These are phyloP conservation scores for Gasterosteus aculeatus DNA, from an alignment of 2,113 vertebrate species.

Conservation along the genomic window DNA sequence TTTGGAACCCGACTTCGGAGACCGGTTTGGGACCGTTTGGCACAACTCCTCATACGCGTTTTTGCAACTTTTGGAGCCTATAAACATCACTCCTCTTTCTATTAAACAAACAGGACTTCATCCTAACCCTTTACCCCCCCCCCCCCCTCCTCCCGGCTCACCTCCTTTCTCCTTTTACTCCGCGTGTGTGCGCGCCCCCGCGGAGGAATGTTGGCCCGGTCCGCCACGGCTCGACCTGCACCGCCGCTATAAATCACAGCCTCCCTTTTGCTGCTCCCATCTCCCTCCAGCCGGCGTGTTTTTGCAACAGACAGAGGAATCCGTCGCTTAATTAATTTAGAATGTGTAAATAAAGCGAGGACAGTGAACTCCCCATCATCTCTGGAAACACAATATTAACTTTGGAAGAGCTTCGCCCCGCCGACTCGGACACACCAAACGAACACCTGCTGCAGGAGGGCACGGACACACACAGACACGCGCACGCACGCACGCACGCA, in stretches of 20 bases:
- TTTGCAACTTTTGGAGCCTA: not conserved
- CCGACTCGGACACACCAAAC: conserved; percentile 66
- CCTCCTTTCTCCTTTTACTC: not conserved
- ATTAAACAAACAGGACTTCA: conserved; percentile 2
- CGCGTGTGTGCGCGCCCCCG: conserved; percentile 36
- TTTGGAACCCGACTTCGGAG: not conserved
- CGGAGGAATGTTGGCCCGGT: conserved; percentile 75
- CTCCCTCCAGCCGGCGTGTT: conserved; percentile 73
- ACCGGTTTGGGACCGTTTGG: not conserved
- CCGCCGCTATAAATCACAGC: conserved; percentile 76
- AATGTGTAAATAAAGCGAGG: conserved; percentile 83
- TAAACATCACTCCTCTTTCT: not conserved
- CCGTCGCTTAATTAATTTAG: conserved; percentile 84
- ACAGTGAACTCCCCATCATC: conserved; percentile 80
- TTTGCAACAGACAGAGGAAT: conserved; percentile 80
- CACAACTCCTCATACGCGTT: not conserved
- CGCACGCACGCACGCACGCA: not conserved
- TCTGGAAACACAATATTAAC: conserved; percentile 84
- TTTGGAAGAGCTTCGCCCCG: conserved; percentile 78
- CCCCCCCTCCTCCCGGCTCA: too few species aligned
- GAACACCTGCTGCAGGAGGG: conserved; percentile 78
- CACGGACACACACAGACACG: not conserved
- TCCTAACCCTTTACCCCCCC: not conserved
- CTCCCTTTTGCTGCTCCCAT: conserved; percentile 61
- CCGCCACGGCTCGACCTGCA: conserved; percentile 55